Base-by-base conservation (phyloP, 2,797 vertebrate genomes). In the Bovichtus variegatus region DNA sequence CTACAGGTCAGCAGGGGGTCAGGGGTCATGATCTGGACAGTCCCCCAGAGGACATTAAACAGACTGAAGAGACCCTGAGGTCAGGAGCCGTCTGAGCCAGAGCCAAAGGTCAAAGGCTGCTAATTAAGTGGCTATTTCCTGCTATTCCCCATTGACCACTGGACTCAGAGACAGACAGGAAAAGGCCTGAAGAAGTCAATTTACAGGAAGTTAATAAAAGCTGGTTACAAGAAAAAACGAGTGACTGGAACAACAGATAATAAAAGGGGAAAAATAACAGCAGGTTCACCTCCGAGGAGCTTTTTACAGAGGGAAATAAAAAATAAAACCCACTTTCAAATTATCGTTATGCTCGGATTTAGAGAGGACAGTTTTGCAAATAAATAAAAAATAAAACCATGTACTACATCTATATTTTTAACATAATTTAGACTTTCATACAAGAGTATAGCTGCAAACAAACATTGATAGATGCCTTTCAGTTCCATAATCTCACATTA, bases 71-170 rank as follows among this genome's bases (percentile, higher is more conserved):
- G 84, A 82, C 55, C 72, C 74, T 21, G 64, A 38, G 92, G 94
- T 93, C 93, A 93, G 85, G 81, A 87, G 84, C 72, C 66, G 71
- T 65, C 83, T 63, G 72, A 85, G 81, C 65, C 58, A 64, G 40
- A 84, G 85, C 67, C 78, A 92, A 65, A 92, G 93, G 93, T 95
- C 92, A 95, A 95, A 93, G 88, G 78, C 87, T 40, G 43, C 89
- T 94, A 93, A 96, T 95, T 92, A 93, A 94, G 87, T 88, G 90
- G 87, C 87, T 66, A 91, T 94, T 94, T 95, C 91, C 93, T 84
- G 66, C 68, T 87, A 91, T 90, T 94, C 94, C 93, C 93, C 70
- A 71, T 84, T 93, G 94, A 90, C 86, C 78, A 29, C 12, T 83
- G 76, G 80, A 76, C 75, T 72, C 49, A 13, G n/a, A 80, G 53